phyloP scores from a whole-genome alignment of 2,888 invertebrate species.

The Chalcosyrphus nemorum region DNA sequence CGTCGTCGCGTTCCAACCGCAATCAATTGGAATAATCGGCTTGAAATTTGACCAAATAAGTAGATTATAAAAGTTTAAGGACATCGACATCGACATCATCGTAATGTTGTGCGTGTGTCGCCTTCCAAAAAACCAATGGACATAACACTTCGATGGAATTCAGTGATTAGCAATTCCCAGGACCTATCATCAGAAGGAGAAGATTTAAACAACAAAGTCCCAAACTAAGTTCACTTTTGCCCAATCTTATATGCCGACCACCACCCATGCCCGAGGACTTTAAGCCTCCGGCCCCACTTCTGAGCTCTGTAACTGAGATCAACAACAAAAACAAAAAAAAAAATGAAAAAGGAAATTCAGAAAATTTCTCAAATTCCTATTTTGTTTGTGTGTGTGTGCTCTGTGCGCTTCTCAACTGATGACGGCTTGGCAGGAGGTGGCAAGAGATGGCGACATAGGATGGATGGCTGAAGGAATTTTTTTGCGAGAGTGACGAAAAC shows the following conservation, averaged over 20 bases:
- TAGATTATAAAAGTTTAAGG: conserved; percentile 53
- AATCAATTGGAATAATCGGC: conserved; percentile 64
- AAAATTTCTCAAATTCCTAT: conserved; percentile 39
- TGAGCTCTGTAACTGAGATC: conserved; percentile 35
- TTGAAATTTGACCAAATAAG: conserved; percentile 67
- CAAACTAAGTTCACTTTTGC: conserved; percentile 41
- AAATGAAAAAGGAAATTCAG: conserved; percentile 1
- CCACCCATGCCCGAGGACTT: background rate
- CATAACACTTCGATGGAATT: conserved; percentile 24
- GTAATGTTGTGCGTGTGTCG: conserved; percentile 9
- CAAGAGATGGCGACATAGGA: background rate
- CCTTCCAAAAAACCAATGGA: conserved; percentile 18
- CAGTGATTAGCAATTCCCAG: conserved; percentile 44
- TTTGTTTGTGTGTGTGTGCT: background rate
- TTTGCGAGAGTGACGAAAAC: conserved; percentile 42
- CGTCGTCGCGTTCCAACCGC: background rate
- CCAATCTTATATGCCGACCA: no score
- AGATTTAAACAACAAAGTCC: conserved; percentile 48
- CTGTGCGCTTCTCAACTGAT: background rate
- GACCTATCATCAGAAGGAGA: background rate
- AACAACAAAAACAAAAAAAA: background rate
- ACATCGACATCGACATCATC: background rate
- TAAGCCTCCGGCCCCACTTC: background rate
- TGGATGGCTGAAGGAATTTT: conserved; percentile 8
- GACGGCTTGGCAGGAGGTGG: background rate